Percentiles rank a stretch among this genome's conserved stretches.
Evolutionary conservation across 2,113 vertebrate genomes (phyloP).

Genomic region (Morone saxatilis): DNA sequence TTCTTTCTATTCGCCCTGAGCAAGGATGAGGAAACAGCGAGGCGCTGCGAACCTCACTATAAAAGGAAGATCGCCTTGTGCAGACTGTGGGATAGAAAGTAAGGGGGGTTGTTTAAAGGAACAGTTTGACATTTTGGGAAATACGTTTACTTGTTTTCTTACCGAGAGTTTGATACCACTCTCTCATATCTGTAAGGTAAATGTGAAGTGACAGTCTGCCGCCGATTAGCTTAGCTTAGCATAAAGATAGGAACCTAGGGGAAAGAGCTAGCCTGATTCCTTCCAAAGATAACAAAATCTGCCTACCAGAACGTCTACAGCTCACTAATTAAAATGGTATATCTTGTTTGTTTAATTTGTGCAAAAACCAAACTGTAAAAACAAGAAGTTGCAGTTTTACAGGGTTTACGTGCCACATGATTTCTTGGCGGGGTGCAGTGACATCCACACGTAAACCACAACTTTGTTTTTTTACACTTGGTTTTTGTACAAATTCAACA

Average conservation of each 20-base stretch:
- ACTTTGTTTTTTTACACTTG: not conserved
- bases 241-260: not conserved
- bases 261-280: not conserved
- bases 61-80: slow-evolving; percentile 70
- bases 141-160: not conserved
- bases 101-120: slow-evolving; percentile 30
- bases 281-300: not conserved
- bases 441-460: not conserved
- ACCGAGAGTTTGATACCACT: not conserved
- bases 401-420: not conserved
- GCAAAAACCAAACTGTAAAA: not conserved
- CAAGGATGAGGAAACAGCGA: slow-evolving; percentile 26
- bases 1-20: slow-evolving; percentile 30
- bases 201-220: not conserved
- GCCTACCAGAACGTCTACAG: not conserved
- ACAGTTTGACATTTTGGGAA: slow-evolving; percentile 9
- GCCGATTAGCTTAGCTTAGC: not conserved
- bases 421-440: not conserved
- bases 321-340: not conserved
- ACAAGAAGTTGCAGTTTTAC: too few relatives aligned
- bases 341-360: not conserved
- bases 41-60: slow-evolving; percentile 66
- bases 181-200: not conserved
- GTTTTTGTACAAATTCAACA: not conserved
- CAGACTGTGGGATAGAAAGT: slow-evolving; percentile 13